Evolutionary conservation across 2,888 invertebrate species (phyloP), one percentile per base, ranked within the genome.

Genomic region (Nomada goodeniana): DNA sequence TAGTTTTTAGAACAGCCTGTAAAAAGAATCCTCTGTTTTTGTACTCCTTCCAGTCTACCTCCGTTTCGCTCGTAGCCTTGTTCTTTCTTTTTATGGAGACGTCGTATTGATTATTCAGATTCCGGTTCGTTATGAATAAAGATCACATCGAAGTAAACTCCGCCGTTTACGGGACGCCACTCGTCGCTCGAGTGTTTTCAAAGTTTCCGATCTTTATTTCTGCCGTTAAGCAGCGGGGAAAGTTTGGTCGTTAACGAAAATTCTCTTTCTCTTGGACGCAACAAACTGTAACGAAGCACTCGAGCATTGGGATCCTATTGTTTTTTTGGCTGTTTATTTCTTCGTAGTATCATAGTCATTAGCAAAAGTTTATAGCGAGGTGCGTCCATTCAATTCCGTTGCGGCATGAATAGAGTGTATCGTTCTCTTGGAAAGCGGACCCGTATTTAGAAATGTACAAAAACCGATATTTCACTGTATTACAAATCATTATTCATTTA

Each of bases 81-180:
- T 11, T 5, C 9, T 18, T 20, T n/a, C 52, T 29, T 13, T 9
- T 29, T 15, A 18, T 57, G 13, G 52, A 7, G 63, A 44, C 70
- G 57, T 55, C 36, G 82, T 82, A 83, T 83, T 68, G 83, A 83
- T 83, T 82, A 82, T 78, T 78, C 82, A 61, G 70, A 68, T 71
- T 69, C 26, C n/a, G 63, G 75, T 82, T 78, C 83, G 73, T 72
- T 83, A 78, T 83, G 82, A 83, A 83, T 83, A 83, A 83, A 78
- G 82, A 83, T 82, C 67, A 57, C 47, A 15, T 47, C 15, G 15
- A 11, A 47, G 47, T 53, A 68, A 74, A 59, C 74, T 67, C 70
- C 15, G 26, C 68, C 65, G 70, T 78, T 82, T 73, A 57, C 18
- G n/a, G 67, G 57, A 61, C 57, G 53, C 36, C 60, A 55, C 64